A percentile compares a stretch with the other conserved stretches of the same genome.
Conservation (phyloP, 2,113 vertebrate genomes). For the Zapornia atra region DNA sequence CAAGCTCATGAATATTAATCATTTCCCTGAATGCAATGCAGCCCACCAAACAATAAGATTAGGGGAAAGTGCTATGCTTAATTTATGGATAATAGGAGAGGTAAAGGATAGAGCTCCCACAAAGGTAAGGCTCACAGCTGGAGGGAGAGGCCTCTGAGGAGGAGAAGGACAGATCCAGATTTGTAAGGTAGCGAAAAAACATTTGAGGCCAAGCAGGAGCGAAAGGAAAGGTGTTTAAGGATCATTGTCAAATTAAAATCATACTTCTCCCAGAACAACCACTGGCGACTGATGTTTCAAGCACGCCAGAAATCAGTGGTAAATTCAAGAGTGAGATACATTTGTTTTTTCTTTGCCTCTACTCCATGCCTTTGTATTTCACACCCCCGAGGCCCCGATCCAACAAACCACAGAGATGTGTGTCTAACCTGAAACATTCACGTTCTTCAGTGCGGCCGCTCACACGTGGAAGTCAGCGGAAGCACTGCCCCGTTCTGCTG, state of each 20-base stretch:
- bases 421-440: background rate
- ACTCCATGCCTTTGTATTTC: background rate
- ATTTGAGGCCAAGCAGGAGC: background rate
- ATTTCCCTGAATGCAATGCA: slow-evolving; percentile 56
- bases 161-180: slow-evolving; percentile 11
- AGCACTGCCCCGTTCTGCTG: background rate
- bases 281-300: background rate
- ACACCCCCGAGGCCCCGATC: background rate
- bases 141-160: slow-evolving; percentile 45
- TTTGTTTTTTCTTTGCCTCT: slow-evolving; percentile 16
- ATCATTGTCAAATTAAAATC: slow-evolving; percentile 49
- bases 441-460: background rate
- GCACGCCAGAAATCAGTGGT: background rate
- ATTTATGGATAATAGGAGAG: slow-evolving; percentile 66
- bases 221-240: slow-evolving; percentile 27
- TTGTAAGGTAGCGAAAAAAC: slow-evolving; percentile 35
- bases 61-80: slow-evolving; percentile 65
- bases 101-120: slow-evolving; percentile 62
- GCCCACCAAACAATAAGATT: slow-evolving; percentile 68
- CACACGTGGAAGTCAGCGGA: background rate
- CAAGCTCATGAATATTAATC: slow-evolving; percentile 79
- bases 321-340: background rate
- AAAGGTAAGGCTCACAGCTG: slow-evolving; percentile 65
- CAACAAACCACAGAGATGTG: background rate
- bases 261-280: background rate